Percentiles rank a stretch among this genome's conserved stretches.
Conservation (phyloP, 2,888 invertebrate species). For the Hybos culiciformis region DNA sequence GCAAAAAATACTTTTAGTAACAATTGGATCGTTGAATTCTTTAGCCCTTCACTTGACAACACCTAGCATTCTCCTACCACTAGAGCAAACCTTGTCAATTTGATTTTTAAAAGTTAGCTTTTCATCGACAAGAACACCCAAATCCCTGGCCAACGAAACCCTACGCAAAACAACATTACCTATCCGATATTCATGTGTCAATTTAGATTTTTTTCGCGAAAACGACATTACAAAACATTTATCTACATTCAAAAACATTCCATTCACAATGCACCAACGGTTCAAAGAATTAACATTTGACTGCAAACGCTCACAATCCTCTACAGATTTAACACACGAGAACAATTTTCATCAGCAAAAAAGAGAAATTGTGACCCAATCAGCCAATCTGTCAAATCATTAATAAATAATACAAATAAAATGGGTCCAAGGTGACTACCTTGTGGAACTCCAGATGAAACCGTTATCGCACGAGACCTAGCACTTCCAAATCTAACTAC, state of each 20-base stretch:
- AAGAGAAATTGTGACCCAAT: neutral
- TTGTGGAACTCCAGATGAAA: conserved; percentile 5
- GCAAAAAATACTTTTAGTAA: no score
- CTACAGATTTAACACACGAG: neutral
- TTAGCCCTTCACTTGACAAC: conserved; percentile 1
- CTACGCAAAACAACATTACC: neutral
- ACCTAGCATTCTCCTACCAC: conserved; percentile 1
- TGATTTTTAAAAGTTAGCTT: conserved; percentile 1
- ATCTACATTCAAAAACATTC: neutral
- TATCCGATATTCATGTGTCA: neutral
- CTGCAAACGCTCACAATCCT: conserved; percentile 5
- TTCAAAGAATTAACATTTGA: conserved; percentile 2
- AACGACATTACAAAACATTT: neutral
- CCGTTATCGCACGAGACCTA: conserved; percentile 1
- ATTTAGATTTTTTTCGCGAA: neutral
- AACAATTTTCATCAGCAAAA: conserved; percentile 6
- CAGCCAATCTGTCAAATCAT: neutral
- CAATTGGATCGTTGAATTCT: conserved; percentile 3
- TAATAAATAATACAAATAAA: conserved; percentile 5
- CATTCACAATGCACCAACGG: conserved; percentile 1
- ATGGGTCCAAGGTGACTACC: conserved; percentile 6
- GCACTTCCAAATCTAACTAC: conserved; percentile 1
- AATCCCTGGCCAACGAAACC: conserved; percentile 1
- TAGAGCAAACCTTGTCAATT: conserved; percentile 3
- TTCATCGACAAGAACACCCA: conserved; percentile 6